Conservation (phyloP, 2,797 vertebrate genomes). For the Thamnophis elegans region DNA sequence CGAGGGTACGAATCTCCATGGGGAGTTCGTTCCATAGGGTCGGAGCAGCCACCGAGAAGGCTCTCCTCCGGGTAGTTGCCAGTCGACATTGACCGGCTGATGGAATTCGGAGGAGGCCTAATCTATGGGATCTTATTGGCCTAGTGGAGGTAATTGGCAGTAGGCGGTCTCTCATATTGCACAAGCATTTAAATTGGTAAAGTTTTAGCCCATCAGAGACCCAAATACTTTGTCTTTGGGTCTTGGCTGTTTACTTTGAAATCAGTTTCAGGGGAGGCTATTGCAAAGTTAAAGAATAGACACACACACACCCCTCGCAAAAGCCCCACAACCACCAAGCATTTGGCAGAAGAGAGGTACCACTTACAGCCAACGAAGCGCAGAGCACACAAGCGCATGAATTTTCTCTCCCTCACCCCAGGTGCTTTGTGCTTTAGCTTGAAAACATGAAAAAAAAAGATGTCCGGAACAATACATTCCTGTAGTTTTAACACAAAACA, state of each 20-base stretch:
- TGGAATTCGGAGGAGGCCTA: too few species aligned
- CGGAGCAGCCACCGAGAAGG: too few species aligned
- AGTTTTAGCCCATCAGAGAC: not conserved
- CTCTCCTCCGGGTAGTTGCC: too few species aligned
- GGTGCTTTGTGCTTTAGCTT: not conserved
- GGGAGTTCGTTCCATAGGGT: too few species aligned
- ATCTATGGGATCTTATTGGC: too few species aligned
- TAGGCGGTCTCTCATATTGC: too few species aligned
- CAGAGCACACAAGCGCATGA: not conserved
- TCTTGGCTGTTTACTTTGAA: not conserved
- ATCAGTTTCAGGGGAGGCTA: not conserved
- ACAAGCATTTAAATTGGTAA: not conserved
- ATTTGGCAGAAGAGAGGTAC: not conserved
- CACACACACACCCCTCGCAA: rapidly evolving
- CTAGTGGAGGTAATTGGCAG: too few species aligned
- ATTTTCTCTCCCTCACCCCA: not conserved
- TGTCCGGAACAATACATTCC: not conserved
- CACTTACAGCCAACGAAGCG: not conserved
- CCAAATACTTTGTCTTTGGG: not conserved
- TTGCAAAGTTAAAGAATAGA: not conserved
- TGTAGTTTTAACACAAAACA: not conserved
- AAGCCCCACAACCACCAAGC: not conserved
- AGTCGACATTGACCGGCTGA: too few species aligned
- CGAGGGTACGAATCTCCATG: too few species aligned
- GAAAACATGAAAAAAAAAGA: not conserved